Percentiles rank a stretch among this genome's conserved stretches.
phyloP scores from a whole-genome alignment of 2,888 invertebrate genomes.

The Phlogophora meticulosa region DNA sequence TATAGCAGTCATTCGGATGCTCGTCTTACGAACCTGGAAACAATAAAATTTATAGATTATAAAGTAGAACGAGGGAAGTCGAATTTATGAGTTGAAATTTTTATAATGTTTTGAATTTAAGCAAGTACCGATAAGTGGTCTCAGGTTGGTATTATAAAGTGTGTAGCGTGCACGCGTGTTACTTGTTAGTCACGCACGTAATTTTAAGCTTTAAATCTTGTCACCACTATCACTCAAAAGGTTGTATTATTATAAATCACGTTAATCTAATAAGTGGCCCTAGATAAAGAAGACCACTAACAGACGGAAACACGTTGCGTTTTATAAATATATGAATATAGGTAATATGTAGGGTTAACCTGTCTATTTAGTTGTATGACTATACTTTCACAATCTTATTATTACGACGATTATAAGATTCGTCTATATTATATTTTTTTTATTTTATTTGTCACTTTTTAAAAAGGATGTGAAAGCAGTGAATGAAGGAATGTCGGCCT shows the following conservation, averaged over 20 bases:
- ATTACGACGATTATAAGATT: too few species aligned
- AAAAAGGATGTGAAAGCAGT: too few species aligned
- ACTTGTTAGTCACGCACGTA: neutral
- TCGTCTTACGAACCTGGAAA: conserved; percentile 88
- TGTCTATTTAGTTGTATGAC: too few species aligned
- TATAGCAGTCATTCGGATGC: conserved; percentile 89
- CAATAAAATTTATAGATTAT: neutral
- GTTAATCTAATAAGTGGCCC: neutral
- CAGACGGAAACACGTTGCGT: neutral
- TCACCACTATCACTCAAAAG: neutral
- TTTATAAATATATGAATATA: neutral
- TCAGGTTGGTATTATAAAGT: neutral
- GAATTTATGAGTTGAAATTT: neutral
- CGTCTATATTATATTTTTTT: too few species aligned
- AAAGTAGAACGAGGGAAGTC: neutral
- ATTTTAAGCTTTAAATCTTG: neutral
- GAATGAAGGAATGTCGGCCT: too few species aligned
- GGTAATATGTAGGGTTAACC: neutral
- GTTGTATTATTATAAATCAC: neutral
- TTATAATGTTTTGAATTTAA: neutral
- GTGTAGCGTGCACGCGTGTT: neutral
- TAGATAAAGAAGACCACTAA: neutral
- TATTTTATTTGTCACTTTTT: too few species aligned
- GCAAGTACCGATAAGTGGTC: neutral
- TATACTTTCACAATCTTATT: too few species aligned